phyloP scores from a whole-genome alignment of 1,140 invertebrate genomes.

The Muscidifurax raptorellus region DNA sequence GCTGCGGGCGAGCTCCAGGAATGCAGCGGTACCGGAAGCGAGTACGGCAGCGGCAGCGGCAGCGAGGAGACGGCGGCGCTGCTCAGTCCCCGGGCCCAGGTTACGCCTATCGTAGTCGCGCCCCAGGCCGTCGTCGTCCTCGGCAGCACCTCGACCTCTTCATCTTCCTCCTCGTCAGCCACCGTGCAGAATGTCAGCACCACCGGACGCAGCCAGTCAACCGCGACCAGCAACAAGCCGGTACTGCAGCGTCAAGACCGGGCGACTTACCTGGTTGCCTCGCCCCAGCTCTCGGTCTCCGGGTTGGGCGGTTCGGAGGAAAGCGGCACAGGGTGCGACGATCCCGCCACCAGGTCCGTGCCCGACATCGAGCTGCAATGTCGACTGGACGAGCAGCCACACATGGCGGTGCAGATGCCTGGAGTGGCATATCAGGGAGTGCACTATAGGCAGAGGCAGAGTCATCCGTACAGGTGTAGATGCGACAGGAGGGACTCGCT shows the following conservation, averaged over 20 bases:
- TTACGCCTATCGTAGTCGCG: constrained; percentile 75
- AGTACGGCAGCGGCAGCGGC: constrained; percentile 77
- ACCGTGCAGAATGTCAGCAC: constrained; percentile 58
- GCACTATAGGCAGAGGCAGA: constrained; percentile 66
- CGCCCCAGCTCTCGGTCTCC: constrained; percentile 84
- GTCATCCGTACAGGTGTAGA: constrained; percentile 75
- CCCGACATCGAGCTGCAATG: constrained; percentile 93
- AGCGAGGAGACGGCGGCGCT: constrained; percentile 88
- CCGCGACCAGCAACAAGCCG: constrained; percentile 80
- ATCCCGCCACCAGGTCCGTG: constrained; percentile 86
- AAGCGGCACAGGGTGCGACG: constrained; percentile 79
- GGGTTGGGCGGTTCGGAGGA: constrained; percentile 86
- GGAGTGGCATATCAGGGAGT: constrained; percentile 45
- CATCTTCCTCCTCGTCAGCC: neutral
- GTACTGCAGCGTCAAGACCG: constrained; percentile 89
- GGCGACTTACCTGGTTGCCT: constrained; percentile 83
- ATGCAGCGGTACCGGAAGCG: constrained; percentile 68
- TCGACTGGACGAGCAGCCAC: constrained; percentile 73
- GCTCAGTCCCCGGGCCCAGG: constrained; percentile 76
- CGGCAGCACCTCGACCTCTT: constrained; percentile 59
- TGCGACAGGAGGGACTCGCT: constrained; percentile 85
- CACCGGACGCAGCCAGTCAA: constrained; percentile 58
- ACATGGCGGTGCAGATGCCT: constrained; percentile 70
- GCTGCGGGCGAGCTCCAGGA: constrained; percentile 65
- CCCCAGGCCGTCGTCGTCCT: constrained; percentile 45